Conservation (phyloP, 2,888 invertebrate genomes). For the Phortica okadai region DNA sequence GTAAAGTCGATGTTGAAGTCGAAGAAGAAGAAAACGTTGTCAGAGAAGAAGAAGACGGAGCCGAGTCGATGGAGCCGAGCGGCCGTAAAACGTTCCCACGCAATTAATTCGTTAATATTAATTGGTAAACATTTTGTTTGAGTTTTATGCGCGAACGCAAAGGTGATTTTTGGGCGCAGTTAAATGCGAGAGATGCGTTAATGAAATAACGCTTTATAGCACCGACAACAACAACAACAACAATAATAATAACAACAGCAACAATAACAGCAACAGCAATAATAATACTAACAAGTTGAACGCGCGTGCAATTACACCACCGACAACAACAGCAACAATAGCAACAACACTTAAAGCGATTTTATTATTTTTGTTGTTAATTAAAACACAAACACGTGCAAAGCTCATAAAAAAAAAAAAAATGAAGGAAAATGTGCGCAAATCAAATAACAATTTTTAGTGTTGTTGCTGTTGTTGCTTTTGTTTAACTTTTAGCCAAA, state of each 20-base stretch:
- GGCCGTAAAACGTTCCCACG: conserved; percentile 66
- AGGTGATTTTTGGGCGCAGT: conserved; percentile 58
- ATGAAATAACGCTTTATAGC: conserved; percentile 51
- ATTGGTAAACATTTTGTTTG: conserved; percentile 69
- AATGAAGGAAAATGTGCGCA: neutral
- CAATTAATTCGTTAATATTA: conserved; percentile 69
- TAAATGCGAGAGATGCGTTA: conserved; percentile 29
- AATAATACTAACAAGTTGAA: neutral
- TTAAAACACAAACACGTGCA: conserved; percentile 72
- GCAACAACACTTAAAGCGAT: conserved; percentile 44
- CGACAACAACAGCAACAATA: neutral
- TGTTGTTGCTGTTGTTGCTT: neutral
- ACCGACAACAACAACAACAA: conserved; percentile 11
- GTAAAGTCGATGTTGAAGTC: neutral
- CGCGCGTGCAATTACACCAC: neutral
- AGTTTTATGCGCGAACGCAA: conserved; percentile 58
- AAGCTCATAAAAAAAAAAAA: conserved; percentile 56
- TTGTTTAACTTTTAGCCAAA: conserved; percentile 12
- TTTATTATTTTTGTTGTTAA: conserved; percentile 70
- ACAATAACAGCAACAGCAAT: neutral
- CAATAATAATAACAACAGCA: neutral
- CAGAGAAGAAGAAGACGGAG: neutral
- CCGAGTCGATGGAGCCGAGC: neutral
- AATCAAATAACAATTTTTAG: conserved; percentile 3
- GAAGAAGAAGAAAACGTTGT: neutral